Conservation (phyloP, 2,888 invertebrate genomes). For the Patella ulyssiponensis region DNA sequence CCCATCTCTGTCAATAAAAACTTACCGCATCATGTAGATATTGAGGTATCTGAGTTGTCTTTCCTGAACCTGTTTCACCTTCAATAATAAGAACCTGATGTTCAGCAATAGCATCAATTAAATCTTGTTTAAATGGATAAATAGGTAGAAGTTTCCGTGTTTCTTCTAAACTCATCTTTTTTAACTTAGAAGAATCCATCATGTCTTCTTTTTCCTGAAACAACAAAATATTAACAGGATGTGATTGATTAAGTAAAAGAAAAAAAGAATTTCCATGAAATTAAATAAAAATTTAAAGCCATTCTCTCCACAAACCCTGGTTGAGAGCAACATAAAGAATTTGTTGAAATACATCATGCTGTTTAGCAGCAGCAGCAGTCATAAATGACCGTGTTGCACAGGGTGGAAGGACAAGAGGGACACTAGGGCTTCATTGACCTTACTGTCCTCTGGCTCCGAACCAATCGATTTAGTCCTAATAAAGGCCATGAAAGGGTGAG, state of each 20-base stretch:
- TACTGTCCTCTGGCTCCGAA: no score
- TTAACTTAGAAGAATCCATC: slow-evolving; percentile 75
- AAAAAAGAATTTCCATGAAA: slow-evolving; percentile 16
- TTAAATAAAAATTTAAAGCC: no score
- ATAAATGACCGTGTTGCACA: no score
- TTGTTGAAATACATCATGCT: no score
- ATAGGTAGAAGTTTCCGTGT: slow-evolving; percentile 94
- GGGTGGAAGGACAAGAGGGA: no score
- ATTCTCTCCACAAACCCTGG: no score
- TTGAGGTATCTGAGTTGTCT: slow-evolving; percentile 77
- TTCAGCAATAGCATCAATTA: slow-evolving; percentile 88
- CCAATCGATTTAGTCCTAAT: no score
- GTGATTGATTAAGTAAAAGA: slow-evolving; percentile 12
- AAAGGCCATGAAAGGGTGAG: no score
- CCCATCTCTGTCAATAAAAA: slow-evolving; percentile 25
- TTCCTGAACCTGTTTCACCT: slow-evolving; percentile 82
- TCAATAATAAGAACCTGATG: slow-evolving; percentile 89
- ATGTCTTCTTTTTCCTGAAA: slow-evolving; percentile 44
- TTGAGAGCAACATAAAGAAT: no score
- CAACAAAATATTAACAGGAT: not conserved
- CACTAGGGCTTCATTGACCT: no score
- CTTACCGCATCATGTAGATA: slow-evolving; percentile 75
- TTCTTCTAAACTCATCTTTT: slow-evolving; percentile 86
- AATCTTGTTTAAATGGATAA: slow-evolving; percentile 89
- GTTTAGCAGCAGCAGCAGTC: no score